Evolutionary conservation across 1,140 invertebrate genomes (phyloP).

Genomic region (Periplaneta americana): DNA sequence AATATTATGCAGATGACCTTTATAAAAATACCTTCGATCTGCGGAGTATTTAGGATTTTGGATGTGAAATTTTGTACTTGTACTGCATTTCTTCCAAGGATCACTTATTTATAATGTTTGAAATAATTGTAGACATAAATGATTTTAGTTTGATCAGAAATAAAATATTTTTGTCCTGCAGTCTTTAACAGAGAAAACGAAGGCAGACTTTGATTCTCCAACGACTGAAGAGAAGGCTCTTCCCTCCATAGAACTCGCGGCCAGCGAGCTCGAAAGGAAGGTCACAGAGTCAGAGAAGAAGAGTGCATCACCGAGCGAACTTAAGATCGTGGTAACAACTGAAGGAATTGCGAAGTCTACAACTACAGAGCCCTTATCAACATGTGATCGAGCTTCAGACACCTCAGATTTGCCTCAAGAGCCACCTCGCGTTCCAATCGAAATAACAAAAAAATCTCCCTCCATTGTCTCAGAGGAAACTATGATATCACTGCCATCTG

Average conservation of each 20-base stretch:
- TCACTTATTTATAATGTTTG: too few species aligned
- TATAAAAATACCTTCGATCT: too few species aligned
- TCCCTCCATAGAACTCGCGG: background rate
- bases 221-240: constrained; percentile 10
- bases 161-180: constrained; percentile 25
- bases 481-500: background rate
- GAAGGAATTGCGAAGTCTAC: background rate
- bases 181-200: constrained; percentile 29
- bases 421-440: background rate
- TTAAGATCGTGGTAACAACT: background rate
- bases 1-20: too few species aligned
- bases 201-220: constrained; percentile 30
- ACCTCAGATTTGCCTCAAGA: background rate
- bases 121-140: too few species aligned
- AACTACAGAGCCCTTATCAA: background rate
- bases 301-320: background rate
- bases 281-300: background rate
- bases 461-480: background rate
- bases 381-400: background rate
- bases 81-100: too few species aligned
- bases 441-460: background rate
- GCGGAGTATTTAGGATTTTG: too few species aligned
- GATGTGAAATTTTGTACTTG: too few species aligned
- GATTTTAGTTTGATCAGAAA: too few species aligned
- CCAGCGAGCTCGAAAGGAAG: background rate